Evolutionary conservation across 2,888 invertebrate genomes (phyloP), one percentile per base, ranked within the genome.

Genomic region (Epinotia demarniana): DNA sequence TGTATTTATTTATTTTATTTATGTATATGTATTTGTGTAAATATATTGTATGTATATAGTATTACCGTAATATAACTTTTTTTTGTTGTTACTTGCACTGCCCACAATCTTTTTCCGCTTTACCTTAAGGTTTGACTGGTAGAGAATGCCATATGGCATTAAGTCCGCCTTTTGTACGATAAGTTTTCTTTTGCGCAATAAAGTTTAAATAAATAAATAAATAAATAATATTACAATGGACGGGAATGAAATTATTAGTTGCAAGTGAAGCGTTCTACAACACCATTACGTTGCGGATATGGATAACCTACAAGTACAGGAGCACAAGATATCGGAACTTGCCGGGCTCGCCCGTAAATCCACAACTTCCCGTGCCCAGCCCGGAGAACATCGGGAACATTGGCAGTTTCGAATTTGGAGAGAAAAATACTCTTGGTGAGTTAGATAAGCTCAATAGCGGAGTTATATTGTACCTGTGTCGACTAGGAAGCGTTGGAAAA

Each of bases 321-420:
- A 39, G 69, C 39, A 49, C 33, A 46, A 69, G 69, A 69, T 69
- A 69, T 58, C 69, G 58, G 64, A 74, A 62, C 69, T 61, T 33
- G 60, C 23, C 57, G 33, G 39, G 16, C 16, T 13, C 18, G 12
- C 18, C 57, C 69, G 74, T 74, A 74, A 74, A 74, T 74, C 19
- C 74, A n/a, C 69, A 74, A 74, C 63, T 74, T 70, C 69, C 69
- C 60, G 68, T 16, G 3, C 55, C 67, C 8, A 9, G 58, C 60
- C 18, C 53, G 66, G n/a, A 53, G 53, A 53, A 53, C 33, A 67
- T 60, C 61, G 70, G 61, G 57, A 73, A 63, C 73, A 74, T 74
- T 74, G 74, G 69, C 74, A 70, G 74, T 74, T 69, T 64, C 58
- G 58, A 58, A 74, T 58, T 74, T 62, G 39, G 46, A 74, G 39